Evolutionary conservation across 2,888 invertebrate species (phyloP).

Genomic region (Dromius quadrimaculatus): DNA sequence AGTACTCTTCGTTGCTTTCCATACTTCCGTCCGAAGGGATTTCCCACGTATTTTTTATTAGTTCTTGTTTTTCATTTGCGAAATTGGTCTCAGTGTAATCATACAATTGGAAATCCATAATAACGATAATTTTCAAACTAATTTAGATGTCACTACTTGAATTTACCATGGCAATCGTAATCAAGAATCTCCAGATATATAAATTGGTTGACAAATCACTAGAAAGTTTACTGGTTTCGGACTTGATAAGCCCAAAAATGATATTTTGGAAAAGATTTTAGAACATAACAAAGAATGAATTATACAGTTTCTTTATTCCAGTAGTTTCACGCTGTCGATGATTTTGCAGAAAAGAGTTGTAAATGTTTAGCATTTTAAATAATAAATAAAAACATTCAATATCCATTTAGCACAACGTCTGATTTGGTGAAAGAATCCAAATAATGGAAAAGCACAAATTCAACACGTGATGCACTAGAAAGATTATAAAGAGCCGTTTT

Average conservation of each 20-base stretch:
- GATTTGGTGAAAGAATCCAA: constrained; percentile 2
- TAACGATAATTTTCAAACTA: constrained; percentile 54
- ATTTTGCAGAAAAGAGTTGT: constrained; percentile 82
- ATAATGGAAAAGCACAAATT: not conserved
- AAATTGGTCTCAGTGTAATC: constrained; percentile 58
- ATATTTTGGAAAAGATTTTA: constrained; percentile 68
- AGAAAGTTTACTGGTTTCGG: constrained; percentile 10
- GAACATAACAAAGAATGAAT: constrained; percentile 88
- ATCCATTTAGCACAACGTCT: constrained; percentile 65
- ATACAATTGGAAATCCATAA: constrained; percentile 66
- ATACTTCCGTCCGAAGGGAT: constrained; percentile 61
- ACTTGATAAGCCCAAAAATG: not conserved
- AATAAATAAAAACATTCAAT: constrained; percentile 64
- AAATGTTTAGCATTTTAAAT: constrained; percentile 76
- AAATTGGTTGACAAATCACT: constrained; percentile 27
- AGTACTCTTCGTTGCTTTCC: constrained; percentile 64
- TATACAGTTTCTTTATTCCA: constrained; percentile 88
- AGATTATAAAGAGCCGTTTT: not conserved
- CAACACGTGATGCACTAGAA: constrained; percentile 10
- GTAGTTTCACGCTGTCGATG: constrained; percentile 87
- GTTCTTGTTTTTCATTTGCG: constrained; percentile 52
- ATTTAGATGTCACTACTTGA: constrained; percentile 30
- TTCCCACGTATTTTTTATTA: constrained; percentile 62
- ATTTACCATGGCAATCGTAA: constrained; percentile 23
- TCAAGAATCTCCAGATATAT: constrained; percentile 8